phyloP scores from a whole-genome alignment of 1,140 invertebrate species.

The Matsumurasca onukii region DNA sequence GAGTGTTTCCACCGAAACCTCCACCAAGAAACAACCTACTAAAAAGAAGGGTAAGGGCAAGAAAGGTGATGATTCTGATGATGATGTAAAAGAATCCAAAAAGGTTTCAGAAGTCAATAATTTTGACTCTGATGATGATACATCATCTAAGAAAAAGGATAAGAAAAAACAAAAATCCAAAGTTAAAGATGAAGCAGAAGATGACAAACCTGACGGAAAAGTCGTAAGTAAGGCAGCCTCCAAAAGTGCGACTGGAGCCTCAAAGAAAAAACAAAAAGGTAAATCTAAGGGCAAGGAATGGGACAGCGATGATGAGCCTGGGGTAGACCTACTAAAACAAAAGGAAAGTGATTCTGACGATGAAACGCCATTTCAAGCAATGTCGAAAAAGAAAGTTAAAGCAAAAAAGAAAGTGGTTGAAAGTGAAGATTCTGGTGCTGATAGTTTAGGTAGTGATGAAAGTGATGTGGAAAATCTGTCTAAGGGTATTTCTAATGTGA shows the following conservation, averaged over 20 bases:
- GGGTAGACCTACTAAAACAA: constrained; percentile 27
- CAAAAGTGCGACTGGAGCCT: constrained; percentile 16
- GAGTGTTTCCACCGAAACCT: constrained; percentile 8
- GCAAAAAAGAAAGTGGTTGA: constrained; percentile 15
- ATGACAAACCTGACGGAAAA: constrained; percentile 40
- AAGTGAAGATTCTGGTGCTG: constrained; percentile 32
- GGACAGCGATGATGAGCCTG: constrained; percentile 33
- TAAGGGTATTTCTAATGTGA: background rate
- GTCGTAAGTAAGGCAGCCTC: constrained; percentile 28
- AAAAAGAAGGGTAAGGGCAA: constrained; percentile 33
- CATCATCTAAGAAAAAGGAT: constrained; percentile 38
- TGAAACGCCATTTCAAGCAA: background rate
- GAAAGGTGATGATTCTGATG: constrained; percentile 51
- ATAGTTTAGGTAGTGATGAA: constrained; percentile 45
- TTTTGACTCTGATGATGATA: constrained; percentile 39
- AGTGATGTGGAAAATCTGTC: constrained; percentile 44
- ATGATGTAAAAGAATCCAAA: constrained; percentile 52
- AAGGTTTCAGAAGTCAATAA: constrained; percentile 39
- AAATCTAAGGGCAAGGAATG: constrained; percentile 40
- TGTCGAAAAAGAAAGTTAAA: constrained; percentile 18
- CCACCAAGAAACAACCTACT: background rate
- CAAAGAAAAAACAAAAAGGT: constrained; percentile 35
- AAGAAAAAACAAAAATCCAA: constrained; percentile 44
- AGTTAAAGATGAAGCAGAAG: constrained; percentile 46
- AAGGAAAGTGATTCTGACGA: constrained; percentile 31